These are phyloP conservation scores for Echinops telfairi DNA, from an alignment of 2,113 vertebrate species.

Conservation along the genomic window DNA sequence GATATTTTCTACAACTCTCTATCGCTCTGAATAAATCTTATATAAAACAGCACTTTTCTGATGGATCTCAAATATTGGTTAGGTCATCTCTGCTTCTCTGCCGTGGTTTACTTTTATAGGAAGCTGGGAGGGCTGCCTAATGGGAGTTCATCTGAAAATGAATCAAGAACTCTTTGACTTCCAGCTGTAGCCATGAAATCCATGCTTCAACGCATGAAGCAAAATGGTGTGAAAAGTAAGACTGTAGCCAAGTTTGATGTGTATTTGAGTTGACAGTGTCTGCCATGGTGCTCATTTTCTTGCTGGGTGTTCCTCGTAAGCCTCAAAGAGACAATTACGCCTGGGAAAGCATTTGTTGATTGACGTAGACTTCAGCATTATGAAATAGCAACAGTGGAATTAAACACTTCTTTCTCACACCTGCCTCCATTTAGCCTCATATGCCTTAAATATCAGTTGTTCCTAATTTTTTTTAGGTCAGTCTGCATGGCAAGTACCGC, in stretches of 20 bases:
- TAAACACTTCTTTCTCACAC: not conserved
- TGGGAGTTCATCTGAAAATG: slow-evolving; percentile 77
- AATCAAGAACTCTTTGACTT: slow-evolving; percentile 81
- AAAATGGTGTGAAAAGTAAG: not conserved
- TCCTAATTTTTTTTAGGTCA: slow-evolving; percentile 73
- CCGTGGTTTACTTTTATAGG: slow-evolving; percentile 23
- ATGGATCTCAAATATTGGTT: not conserved
- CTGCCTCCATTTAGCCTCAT: slow-evolving; percentile 28
- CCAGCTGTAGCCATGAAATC: slow-evolving; percentile 84
- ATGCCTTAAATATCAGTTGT: slow-evolving; percentile 52
- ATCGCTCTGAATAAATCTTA: not conserved
- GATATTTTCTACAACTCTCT: not conserved
- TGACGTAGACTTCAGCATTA: slow-evolving; percentile 22
- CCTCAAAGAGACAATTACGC: not conserved
- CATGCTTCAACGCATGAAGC: slow-evolving; percentile 55
- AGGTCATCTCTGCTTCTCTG: not conserved
- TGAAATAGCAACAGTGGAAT: slow-evolving; percentile 67
- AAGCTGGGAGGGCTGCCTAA: slow-evolving; percentile 66
- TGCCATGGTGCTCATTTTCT: slow-evolving; percentile 77
- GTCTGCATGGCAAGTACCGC: slow-evolving; percentile 58
- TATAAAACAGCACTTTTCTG: not conserved
- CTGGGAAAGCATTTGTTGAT: slow-evolving; percentile 55
- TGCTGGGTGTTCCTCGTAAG: slow-evolving; percentile 42
- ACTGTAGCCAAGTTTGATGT: slow-evolving; percentile 72
- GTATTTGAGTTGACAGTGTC: slow-evolving; percentile 78